Evolutionary conservation across 2,797 vertebrate genomes (phyloP), one percentile per base, ranked within the genome.

Genomic region (Podargus strigoides): DNA sequence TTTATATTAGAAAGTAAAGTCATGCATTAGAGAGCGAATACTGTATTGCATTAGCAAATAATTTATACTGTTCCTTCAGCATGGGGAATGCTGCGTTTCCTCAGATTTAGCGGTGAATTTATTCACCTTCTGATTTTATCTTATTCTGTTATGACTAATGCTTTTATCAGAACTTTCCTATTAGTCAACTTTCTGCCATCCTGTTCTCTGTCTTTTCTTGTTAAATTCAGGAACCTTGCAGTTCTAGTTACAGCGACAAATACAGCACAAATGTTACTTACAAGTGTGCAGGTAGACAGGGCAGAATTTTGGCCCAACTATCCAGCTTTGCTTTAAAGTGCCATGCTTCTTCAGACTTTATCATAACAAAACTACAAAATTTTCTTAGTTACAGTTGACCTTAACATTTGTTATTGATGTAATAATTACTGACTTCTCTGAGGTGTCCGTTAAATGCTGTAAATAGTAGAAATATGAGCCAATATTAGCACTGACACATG

Each of bases 401-500:
- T 95, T 86, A 76, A 34, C 3, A 5, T 79, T 94, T 22, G 18
- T 76, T 81, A 93, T n/a, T 74, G 83, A 53, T 86, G 63, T 86
- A 89, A 90, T 90, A 85, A 95, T 91, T 84, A 94, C 81, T 76
- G 80, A 74, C 56, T 90, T 86, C 66, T 37, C 37, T 67, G 44
- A 94, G 70, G 49, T 90, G 41, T 80, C 82, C 87, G 89, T 94
- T 95, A 95, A 91, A 84, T 82, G 66, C 77, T 94, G 83, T 93
- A 74, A 94, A 70, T 63, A 74, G 34, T 60, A 82, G 89, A 88
- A 95, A 88, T 94, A 94, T 82, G 74, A 91, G 74, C 30, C 77
- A 64, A 74, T 91, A 84, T 91, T 84, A 96, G 34, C 73, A 90
- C 19, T 94, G 91, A 91, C 80, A 93, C 47, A 19, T 62, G 59